Base-by-base conservation (phyloP, 2,797 vertebrate genomes). In the Bradypodion pumilum region DNA sequence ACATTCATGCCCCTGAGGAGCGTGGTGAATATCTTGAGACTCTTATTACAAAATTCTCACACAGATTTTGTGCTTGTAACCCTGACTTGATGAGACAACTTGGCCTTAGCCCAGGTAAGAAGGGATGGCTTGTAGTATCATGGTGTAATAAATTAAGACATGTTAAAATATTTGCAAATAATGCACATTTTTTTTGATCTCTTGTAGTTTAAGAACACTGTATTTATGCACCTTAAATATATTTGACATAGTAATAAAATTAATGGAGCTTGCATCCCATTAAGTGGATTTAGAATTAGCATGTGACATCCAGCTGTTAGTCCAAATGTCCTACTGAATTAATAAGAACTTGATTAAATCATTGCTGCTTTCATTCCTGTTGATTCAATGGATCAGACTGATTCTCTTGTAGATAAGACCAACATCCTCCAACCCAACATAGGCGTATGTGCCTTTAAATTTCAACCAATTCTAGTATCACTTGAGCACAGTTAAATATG, bases 31-130 rank as follows among this genome's bases (percentile, higher is more conserved):
- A 99, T 94, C 97, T 99, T 91, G 98, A 99, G 95, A 99, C 98
- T 83, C 98, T 99, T 89, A 99, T 99, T 92, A 99, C 98, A 85
- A 99, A 99, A 93, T 99, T 99, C 94, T 99, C 98, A 86, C 98
- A 99, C 93, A 96, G 98, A 85, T 99, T 99, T 93, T 99, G 98
- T 93, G 95, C 97, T 95, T 99, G 98, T 90, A 99, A 99, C 92
- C 98, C 98, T 40, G 96, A 94, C 66, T 96, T 99, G 88, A 97
- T 98, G 91, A 95, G 96, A 91, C 98, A 99, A 7, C 96, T 98
- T 92, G 98, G 98, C 93, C 97, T 99, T 94, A 99, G 97, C 93
- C 98, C 98, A 89, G 98, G 98, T 99, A 93, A 97, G 97, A 89
- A 91, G 46, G 79, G 44, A 74, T 27, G 49, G 3, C 23, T 84